Base-by-base conservation (phyloP, 2,888 invertebrate genomes). In the Celastrina argiolus region DNA sequence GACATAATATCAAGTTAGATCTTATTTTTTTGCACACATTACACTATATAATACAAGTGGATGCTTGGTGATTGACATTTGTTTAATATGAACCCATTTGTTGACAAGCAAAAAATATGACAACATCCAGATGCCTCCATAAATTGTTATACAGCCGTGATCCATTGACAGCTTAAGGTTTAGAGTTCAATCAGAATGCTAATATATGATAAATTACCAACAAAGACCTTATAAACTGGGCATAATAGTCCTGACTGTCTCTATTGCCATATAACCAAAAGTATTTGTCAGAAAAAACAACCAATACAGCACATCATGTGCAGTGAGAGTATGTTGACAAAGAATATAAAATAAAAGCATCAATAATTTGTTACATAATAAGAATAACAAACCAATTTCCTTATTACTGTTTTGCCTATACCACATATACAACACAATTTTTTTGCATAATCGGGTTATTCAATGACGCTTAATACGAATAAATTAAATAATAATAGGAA, bases 401-500 rank as follows among this genome's bases (percentile, higher is more conserved):
- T 22, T 26, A 4, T 5, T 22, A 22, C 8, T 4, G 12, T 51
- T 51, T 7, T 22, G 18, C 4, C 2, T 22, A 51, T 12, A 8
- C 12, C 51, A 14, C 10, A 26, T 18, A 6, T 18, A 18, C 45
- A 45, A 18, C 12, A 51, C 51, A 22, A 22, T 51, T 26, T 51
- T 26, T 51, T 18, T 22, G 22, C 14, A 51, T 14, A 22, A 22
- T 51, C 22, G 26, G 6, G 22, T 51, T 51, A 10, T 14, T 51
- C 22, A 51, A n/a, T 45, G 36, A 22, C 18, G 51, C 5, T 56
- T 2, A 18, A 0, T 18, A 10, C 8, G 16, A 51, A 51, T 8
- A 22, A 31, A 56, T 65, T 34, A 16, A 58, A 36, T 56, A 36
- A 56, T 45, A 51, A 80, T 56, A n/a, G 5, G 7, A 56, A 8